Conservation (phyloP, 37 sponge, comb jelly and placozoan species). For the Bolinopsis microptera region DNA sequence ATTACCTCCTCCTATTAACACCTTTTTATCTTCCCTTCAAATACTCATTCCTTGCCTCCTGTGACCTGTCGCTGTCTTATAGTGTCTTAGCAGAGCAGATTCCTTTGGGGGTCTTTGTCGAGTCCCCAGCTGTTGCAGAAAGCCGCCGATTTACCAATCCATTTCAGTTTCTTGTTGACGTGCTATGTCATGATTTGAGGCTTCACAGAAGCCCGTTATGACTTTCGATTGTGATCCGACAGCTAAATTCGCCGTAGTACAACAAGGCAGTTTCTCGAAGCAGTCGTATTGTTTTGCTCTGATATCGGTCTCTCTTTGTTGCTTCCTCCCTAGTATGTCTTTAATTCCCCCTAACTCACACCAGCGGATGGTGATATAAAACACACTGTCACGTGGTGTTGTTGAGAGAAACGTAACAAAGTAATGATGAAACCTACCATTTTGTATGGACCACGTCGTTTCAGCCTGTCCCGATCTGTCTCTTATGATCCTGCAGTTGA, state of each 20-base stretch:
- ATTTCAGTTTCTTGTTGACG: not conserved
- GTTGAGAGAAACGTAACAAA: no score
- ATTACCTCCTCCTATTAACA: not conserved
- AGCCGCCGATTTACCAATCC: not conserved
- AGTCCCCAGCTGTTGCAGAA: no score
- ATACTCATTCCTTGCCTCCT: no score
- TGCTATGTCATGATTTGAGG: not conserved
- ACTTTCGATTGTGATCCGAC: not conserved
- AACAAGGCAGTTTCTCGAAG: not conserved
- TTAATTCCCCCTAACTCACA: no score
- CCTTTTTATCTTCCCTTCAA: not conserved
- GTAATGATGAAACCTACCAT: constrained; percentile 10
- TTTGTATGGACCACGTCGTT: constrained; percentile 17
- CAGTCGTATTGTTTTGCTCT: not conserved
- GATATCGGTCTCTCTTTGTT: not conserved
- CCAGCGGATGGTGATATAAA: no score
- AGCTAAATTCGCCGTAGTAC: not conserved
- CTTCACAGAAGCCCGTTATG: not conserved
- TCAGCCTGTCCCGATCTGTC: not conserved
- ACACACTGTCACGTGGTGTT: no score
- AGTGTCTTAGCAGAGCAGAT: no score
- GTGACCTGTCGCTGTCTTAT: no score
- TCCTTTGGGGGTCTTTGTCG: no score
- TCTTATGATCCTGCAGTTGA: not conserved
- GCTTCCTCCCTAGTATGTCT: no score